Percentiles rank a stretch among this genome's conserved stretches.
Evolutionary conservation across 1,140 invertebrate species (phyloP).

Genomic region (Hylaeus volcanicus): DNA sequence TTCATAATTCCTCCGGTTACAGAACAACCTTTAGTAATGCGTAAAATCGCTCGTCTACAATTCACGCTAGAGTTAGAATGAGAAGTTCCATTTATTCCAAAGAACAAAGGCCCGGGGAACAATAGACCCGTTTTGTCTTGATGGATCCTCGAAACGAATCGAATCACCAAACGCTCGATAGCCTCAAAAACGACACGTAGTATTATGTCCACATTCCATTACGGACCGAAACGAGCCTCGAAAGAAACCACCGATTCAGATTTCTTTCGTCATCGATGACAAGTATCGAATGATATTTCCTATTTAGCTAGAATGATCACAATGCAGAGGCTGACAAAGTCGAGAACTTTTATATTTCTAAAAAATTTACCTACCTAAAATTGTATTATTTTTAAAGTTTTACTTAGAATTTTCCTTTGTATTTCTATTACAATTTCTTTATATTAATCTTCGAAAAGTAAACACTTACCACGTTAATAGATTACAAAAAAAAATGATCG

Average conservation of each 20-base stretch:
- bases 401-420: no score
- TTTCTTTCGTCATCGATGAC: neutral
- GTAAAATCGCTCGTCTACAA: conserved; percentile 14
- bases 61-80: neutral
- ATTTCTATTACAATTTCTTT: no score
- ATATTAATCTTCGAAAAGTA: no score
- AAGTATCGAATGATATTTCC: neutral
- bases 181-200: neutral
- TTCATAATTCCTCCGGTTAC: neutral
- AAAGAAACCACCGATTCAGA: neutral
- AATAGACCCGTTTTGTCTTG: conserved; percentile 21
- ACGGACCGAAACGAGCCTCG: neutral
- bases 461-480: no score
- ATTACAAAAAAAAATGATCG: no score
- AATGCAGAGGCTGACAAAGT: no score
- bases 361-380: no score
- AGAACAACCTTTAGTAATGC: no score
- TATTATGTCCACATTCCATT: neutral
- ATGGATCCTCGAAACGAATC: conserved; percentile 19
- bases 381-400: no score
- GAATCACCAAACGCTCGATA: conserved; percentile 11
- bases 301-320: no score
- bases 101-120: conserved; percentile 23
- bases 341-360: no score
- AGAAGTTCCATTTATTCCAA: neutral